A percentile compares a stretch with the other conserved stretches of the same genome.
Evolutionary conservation across 2,113 vertebrate genomes (phyloP).

Genomic region (Machaerirhynchus nigripectus): DNA sequence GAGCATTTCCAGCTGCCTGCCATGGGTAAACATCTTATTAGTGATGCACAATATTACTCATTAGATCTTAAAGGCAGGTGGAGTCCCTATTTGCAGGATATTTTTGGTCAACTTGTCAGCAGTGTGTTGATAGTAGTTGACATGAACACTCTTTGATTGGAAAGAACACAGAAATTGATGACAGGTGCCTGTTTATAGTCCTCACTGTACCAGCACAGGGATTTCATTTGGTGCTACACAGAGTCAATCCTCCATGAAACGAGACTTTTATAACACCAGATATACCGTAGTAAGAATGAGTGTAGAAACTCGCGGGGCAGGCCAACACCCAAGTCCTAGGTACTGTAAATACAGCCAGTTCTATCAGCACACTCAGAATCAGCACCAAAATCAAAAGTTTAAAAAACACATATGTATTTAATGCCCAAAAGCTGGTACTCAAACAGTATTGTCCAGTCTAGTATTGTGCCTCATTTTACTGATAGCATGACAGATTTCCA

Average conservation of each 20-base stretch:
- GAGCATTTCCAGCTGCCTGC: not conserved
- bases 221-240: not conserved
- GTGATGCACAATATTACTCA: not conserved
- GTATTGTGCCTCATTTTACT: not conserved
- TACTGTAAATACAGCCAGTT: not conserved
- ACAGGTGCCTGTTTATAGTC: not conserved
- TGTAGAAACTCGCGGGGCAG: not conserved
- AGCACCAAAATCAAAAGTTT: not conserved
- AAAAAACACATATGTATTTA: not conserved
- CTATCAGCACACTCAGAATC: not conserved
- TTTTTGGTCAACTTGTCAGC: not conserved
- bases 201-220: not conserved
- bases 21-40: not conserved
- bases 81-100: not conserved
- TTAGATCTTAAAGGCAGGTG: not conserved
- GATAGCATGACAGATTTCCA: not conserved
- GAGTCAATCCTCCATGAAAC: not conserved
- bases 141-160: not conserved
- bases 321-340: accelerated
- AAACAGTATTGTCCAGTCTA: accelerated
- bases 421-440: not conserved
- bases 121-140: not conserved
- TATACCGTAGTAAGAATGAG: not conserved
- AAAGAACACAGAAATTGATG: not conserved
- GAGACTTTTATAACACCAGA: not conserved